Percentiles rank a stretch among this genome's conserved stretches.
These are phyloP conservation scores for Brienomyrus brachyistius DNA, from an alignment of 2,113 vertebrate species.

Conservation along the genomic window DNA sequence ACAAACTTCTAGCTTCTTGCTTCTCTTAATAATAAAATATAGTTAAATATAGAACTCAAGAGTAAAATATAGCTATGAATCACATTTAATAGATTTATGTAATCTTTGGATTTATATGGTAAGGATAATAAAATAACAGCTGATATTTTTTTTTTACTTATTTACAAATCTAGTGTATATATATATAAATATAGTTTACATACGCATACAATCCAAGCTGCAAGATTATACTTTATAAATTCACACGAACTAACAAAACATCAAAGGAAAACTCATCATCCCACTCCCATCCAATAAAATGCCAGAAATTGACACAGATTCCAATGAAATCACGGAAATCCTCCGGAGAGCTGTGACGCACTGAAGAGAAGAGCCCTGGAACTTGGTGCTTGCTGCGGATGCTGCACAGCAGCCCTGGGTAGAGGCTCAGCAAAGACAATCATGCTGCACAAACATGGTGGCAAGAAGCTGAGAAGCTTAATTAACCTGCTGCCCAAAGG, in stretches of 20 bases:
- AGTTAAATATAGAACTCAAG: background rate
- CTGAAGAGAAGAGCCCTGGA: background rate
- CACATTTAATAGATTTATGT: background rate
- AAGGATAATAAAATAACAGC: background rate
- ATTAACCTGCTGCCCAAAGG: background rate
- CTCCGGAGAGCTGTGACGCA: background rate
- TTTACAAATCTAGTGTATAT: background rate
- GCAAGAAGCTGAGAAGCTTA: background rate
- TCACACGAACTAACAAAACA: background rate
- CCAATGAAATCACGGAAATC: background rate
- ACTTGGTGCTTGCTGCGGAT: background rate
- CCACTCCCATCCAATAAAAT: background rate
- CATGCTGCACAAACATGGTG: background rate
- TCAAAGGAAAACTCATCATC: background rate
- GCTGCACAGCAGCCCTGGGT: background rate
- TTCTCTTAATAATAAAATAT: background rate
- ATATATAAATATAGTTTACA: background rate
- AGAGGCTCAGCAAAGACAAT: background rate
- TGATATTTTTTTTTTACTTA: background rate
- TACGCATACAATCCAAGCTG: background rate
- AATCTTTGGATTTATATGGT: background rate
- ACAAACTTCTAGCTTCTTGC: background rate
- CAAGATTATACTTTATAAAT: background rate
- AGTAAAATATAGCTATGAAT: background rate
- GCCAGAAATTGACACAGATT: background rate